Evolutionary conservation across 2,888 invertebrate genomes (phyloP), one percentile per base, ranked within the genome.

Genomic region (Glyphotaelius pellucidus): DNA sequence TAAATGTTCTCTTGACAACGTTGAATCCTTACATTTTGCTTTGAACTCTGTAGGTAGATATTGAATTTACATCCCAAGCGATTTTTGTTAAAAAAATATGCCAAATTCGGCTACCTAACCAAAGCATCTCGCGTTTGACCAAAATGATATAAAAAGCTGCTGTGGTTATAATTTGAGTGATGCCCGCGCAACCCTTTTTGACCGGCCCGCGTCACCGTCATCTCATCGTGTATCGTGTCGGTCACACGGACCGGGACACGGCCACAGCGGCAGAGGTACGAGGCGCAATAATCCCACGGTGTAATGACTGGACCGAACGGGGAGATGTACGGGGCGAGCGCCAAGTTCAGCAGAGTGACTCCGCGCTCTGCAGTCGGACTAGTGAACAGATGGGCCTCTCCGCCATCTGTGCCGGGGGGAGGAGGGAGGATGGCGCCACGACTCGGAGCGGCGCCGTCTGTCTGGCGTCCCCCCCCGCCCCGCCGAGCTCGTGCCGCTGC

Each of bases 401-500:
- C n/a, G 83, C 83, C 90, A 81, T 86, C 85, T 90, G 85, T 42
- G 35, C n/a, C 35, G 86, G 32, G 88, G 67, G 88, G 79, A 35
- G n/a, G 83, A 86, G 42, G 80, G 81, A 32, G 86, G 91, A 67
- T 80, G 80, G 35, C 80, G 91, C 81, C 89, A 91, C 91, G 89
- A 35, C 87, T 84, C 88, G 30, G 91, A 89, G 91, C 92, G 91
- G 90, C 91, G 92, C 89, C 91, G 90, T 90, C 86, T 89, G 89
- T 89, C 92, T 89, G 92, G 90, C 88, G 90, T 89, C 88, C 89
- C 89, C 67, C 79, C 30, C 89, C 90, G 15, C 52, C 89, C 91
- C 67, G 32, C 30, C 89, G 83, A 42, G 79, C 92, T 83, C 83
- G 88, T 83, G 30, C 88, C 84, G 83, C 90, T 35, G 84, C 79